Base-by-base conservation (phyloP, 2,113 vertebrate genomes). In the Nycticebus coucang region DNA sequence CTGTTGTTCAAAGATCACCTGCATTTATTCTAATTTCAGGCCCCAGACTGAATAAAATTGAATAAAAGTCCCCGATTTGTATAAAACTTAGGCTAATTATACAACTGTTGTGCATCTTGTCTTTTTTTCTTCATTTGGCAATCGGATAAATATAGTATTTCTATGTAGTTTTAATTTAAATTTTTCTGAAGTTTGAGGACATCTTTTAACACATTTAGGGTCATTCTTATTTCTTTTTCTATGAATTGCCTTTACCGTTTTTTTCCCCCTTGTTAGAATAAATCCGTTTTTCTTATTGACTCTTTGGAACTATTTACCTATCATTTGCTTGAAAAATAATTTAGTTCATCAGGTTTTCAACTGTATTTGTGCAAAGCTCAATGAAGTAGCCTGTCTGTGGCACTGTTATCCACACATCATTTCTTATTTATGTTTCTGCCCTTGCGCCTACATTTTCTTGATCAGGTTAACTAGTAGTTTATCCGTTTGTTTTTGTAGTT, bases 261-360 rank as follows among this genome's bases (percentile, higher is more conserved):
- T 55, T 91, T 86, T 50, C 19, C 60, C 24, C 60, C 9, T 72
- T 75, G 35, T 5, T 30, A 4, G 18, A 78, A 33, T 57, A 79
- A 71, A 37, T 89, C 85, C 9, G 59, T 75, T 84, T 84, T 68
- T 85, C 26, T 75, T 81, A 81, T 85, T 91, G 64, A 53, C 41
- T 45, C 35, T 87, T 90, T 24, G 14, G 85, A 90, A 75, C 24
- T 68, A 69, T 92, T 94, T 37, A 45, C 33, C 24, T 50, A 41
- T 59, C 80, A 81, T 89, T 90, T 84, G 95, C 80, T 68, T 91
- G 5, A 62, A 93, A 96, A 95, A 95, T n/a, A 93, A 86, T 81
- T 30, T 35, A 68, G 28, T 35, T 91, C 30, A 24, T 30, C 8
- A 89, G 33, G 15, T 28, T 91, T 94, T 91, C 68, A 87, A 66